Base-by-base conservation (phyloP, 2,113 vertebrate genomes). In the Phyllopteryx taeniolatus region DNA sequence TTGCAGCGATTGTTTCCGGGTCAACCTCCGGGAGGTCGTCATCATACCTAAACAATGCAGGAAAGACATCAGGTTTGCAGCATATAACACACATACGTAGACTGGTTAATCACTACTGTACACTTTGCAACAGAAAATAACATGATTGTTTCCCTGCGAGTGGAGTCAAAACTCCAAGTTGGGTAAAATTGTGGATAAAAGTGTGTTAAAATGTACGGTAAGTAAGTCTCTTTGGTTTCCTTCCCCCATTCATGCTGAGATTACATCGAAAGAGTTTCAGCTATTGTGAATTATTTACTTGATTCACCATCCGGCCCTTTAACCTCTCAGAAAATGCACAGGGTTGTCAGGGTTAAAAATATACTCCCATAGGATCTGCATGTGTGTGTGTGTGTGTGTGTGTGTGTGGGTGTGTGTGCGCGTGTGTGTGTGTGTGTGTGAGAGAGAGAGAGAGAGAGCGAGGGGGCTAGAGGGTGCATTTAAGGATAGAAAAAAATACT, bases 181-280 rank as follows among this genome's bases (percentile, higher is more conserved):
- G 57, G 27, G 73, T 63, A 42, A 65, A 79, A 87, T 68, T 31
- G 6, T 27, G 47, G 5, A 7, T 46, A 12, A 69, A 67, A 76
- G 65, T 84, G 80, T 85, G 72, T 77, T 75, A 83, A 75, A 73
- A 77, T 60, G 54, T 70, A 77, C 27, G 27, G 35, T 39, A 39
- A 67, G 68, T 77, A 75, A 70, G 59, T 78, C 82, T 84, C 84
- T 86, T 78, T 80, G 75, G 75, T 78, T 70, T 80, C 73, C 78
- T 76, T 75, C 80, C 78, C 79, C 75, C 69, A 51, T 81, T 77
- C 77, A 75, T 77, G 84, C 72, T 63, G 77, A 86, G 74, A 80
- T 88, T 88, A 93, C 91, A 93, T 71, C 67, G 84, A 92, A 94
- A 94, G 90, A 91, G 91, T 93, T 92, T 93, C 90, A 93, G 85